Conservation (phyloP, 2,888 invertebrate species). For the Hypercompe scribonia region DNA sequence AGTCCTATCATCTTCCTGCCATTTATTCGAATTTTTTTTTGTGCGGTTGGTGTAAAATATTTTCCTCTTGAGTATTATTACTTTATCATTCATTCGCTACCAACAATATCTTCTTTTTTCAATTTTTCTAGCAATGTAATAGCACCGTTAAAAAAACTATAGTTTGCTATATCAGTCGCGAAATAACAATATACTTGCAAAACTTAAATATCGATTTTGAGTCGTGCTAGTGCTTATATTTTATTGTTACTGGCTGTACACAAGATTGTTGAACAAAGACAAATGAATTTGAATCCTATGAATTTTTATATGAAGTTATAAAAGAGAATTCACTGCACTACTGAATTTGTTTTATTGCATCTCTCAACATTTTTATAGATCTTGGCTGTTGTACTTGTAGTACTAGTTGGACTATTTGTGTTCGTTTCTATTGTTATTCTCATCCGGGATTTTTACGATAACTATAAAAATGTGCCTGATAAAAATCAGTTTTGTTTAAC, state of each 20-base stretch:
- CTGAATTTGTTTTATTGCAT: constrained; percentile 37
- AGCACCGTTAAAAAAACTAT: neutral
- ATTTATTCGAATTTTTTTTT: neutral
- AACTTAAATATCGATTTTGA: neutral
- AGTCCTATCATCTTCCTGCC: neutral
- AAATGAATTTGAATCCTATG: constrained; percentile 50
- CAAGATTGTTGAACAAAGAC: constrained; percentile 52
- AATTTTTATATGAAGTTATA: constrained; percentile 55
- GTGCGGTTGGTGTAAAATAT: neutral
- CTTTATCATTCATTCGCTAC: neutral
- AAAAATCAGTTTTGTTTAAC: neutral
- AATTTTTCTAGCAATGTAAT: neutral
- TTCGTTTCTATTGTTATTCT: constrained; percentile 7
- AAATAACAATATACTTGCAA: neutral
- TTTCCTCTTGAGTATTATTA: neutral
- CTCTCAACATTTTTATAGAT: constrained; percentile 52
- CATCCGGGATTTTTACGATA: constrained; percentile 1
- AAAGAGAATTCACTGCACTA: constrained; percentile 40
- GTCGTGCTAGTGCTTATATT: neutral
- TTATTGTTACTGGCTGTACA: neutral
- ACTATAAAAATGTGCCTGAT: constrained; percentile 4
- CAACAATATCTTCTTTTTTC: neutral
- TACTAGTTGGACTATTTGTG: constrained; percentile 20
- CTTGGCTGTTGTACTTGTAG: constrained; percentile 25
- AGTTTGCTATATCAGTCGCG: neutral